Percentiles rank a stretch among this genome's conserved stretches.
Evolutionary conservation across 2,797 vertebrate genomes (phyloP).

Genomic region (Anguilla marmorata): DNA sequence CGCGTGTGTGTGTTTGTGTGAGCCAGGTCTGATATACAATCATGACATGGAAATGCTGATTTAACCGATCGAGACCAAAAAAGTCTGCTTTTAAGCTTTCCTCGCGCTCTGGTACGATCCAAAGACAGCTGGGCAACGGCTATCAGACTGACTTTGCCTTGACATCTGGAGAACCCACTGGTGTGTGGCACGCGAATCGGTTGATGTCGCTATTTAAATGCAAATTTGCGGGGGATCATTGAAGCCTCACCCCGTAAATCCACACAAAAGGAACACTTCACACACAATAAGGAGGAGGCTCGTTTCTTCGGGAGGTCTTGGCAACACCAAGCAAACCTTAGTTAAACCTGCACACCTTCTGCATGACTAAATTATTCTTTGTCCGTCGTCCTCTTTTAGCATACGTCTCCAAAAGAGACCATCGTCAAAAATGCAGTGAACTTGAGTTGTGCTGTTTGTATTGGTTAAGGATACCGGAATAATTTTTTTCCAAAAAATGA

Average conservation of each 20-base stretch:
- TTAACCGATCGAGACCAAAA: background rate
- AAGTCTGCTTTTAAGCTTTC: conserved; percentile 66
- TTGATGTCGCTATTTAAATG: conserved; percentile 99
- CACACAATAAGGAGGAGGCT: conserved; percentile 71
- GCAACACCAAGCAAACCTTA: conserved; percentile 73
- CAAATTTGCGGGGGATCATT: conserved; percentile 82
- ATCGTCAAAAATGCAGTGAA: conserved; percentile 46
- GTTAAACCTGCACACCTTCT: conserved; percentile 69
- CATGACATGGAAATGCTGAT: background rate
- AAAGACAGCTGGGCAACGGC: conserved; percentile 77
- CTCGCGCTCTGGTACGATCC: conserved; percentile 63
- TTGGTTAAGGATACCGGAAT: background rate
- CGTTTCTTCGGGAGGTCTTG: conserved; percentile 68
- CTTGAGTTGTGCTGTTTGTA: conserved; percentile 13
- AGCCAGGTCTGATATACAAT: background rate
- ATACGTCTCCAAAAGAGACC: conserved; percentile 54
- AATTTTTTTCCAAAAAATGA: background rate
- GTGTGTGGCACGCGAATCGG: conserved; percentile 85
- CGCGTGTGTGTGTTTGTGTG: too few species aligned
- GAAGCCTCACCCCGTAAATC: conserved; percentile 86
- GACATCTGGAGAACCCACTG: conserved; percentile 93
- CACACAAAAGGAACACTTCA: conserved; percentile 89
- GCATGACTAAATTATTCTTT: conserved; percentile 66
- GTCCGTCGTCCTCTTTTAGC: conserved; percentile 60
- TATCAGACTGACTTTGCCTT: conserved; percentile 87